Evolutionary conservation across 2,113 vertebrate genomes (phyloP).

Genomic region (Caretta caretta): DNA sequence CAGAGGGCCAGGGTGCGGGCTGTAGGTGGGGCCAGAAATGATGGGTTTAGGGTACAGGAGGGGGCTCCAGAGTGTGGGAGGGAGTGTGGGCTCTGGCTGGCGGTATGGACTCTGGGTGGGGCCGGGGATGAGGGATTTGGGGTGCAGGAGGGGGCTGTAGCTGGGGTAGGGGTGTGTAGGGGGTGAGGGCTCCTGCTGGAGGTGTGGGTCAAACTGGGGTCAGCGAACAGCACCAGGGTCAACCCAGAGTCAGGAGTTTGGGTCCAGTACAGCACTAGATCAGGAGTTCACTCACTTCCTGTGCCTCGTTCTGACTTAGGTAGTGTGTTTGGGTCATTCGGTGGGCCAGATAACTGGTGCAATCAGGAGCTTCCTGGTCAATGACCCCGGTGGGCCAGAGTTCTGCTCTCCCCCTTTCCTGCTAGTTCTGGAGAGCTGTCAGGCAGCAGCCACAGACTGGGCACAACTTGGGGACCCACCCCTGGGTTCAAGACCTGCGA

Average conservation of each 20-base stretch:
- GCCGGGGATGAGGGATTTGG: too few relatives aligned
- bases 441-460: too few relatives aligned
- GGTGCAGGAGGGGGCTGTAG: too few relatives aligned
- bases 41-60: too few relatives aligned
- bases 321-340: background rate
- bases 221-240: background rate
- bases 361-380: background rate
- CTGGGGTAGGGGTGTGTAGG: too few relatives aligned
- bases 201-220: background rate
- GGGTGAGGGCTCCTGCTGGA: too few relatives aligned
- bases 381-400: background rate
- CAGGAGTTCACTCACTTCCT: background rate
- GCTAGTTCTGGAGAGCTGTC: background rate
- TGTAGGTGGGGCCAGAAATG: too few relatives aligned
- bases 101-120: too few relatives aligned
- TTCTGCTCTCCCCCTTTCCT: background rate
- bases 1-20: too few relatives aligned
- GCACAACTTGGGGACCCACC: background rate
- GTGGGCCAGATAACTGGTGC: background rate
- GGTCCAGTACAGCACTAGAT: background rate
- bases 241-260: background rate
- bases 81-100: too few relatives aligned
- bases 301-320: background rate
- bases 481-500: background rate
- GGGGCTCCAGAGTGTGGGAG: too few relatives aligned